Evolutionary conservation across 2,797 vertebrate species (phyloP).

Genomic region (Pygocentrus nattereri): DNA sequence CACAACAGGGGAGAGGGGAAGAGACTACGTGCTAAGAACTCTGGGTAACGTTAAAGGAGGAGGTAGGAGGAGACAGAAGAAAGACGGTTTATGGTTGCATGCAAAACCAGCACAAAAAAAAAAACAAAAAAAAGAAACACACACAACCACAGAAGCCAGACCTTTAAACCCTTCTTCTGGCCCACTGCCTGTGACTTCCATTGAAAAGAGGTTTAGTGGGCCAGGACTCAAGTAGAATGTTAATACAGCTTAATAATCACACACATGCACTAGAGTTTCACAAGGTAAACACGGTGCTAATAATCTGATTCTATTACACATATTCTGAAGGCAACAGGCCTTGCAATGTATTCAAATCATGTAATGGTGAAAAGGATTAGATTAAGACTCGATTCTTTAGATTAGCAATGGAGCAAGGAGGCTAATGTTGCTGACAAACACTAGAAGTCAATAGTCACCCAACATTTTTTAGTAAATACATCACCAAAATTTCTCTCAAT

Average conservation of each 20-base stretch:
- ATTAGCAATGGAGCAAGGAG: too few relatives aligned
- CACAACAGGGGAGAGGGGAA: constrained; percentile 81
- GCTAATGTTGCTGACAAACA: too few relatives aligned
- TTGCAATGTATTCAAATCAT: not conserved
- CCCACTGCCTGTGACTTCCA: constrained; percentile 24
- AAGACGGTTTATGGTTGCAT: constrained; percentile 12
- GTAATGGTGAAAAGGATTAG: too few relatives aligned
- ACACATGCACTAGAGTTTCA: not conserved
- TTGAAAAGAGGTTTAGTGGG: constrained; percentile 19
- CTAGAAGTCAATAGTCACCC: too few relatives aligned
- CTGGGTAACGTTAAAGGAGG: constrained; percentile 66
- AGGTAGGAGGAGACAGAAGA: constrained; percentile 54
- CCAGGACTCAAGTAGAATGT: constrained; percentile 31
- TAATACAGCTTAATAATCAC: constrained; percentile 27
- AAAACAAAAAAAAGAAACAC: constrained; percentile 19
- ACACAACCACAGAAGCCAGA: constrained; percentile 5
- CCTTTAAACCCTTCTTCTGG: constrained; percentile 5
- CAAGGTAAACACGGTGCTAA: not conserved
- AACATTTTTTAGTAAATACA: too few relatives aligned
- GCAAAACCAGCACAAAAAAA: not conserved
- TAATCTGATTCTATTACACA: too few relatives aligned
- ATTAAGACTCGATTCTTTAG: too few relatives aligned
- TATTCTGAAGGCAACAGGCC: too few relatives aligned
- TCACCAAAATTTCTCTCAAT: too few relatives aligned
- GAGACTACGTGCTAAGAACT: constrained; percentile 82